Evolutionary conservation across 2,888 invertebrate species (phyloP), one percentile per base, ranked within the genome.

Genomic region (Drosophila paramelanica): DNA sequence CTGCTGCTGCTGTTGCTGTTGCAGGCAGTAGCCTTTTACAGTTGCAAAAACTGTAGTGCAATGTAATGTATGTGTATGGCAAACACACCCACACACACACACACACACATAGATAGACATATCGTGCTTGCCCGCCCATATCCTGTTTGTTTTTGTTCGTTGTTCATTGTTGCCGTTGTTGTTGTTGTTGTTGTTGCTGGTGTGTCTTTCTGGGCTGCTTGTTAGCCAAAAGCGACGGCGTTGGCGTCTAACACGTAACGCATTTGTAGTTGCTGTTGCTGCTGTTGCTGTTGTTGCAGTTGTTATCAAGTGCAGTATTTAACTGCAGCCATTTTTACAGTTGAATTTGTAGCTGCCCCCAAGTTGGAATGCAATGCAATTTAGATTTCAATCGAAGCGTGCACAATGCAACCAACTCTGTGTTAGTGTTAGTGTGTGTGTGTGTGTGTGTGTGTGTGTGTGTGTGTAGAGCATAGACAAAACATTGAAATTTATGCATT

Each of bases 271-370:
- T 64, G 20, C 27, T 38, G 25, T 17, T 61, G 61, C 17, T 38
- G 25, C 17, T 50, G 59, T 38, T 43, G 41, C 20, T 58, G n/a
- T n/a, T 31, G 36, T 43, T 31, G 59, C 56, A 52, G 82, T 82
- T 82, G 79, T 80, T 80, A 80, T 83, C 83, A 82, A 79, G 82
- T 79, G 83, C 80, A 79, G 79, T 72, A 79, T 79, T 79, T 79
- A 79, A 82, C 79, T 79, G 79, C 82, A 79, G 82, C 81, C 81
- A 83, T 83, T 83, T 83, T 81, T 81, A 77, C 81, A 81, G 84
- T 81, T 81, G 81, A 74, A 80, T 80, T 80, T 82, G 82, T 82
- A 70, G 81, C 69, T 64, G 73, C 67, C 56, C 52, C 59, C 72
- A 42, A 42, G 46, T 56, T 58, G 77, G 75, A 55, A 65, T 81